Evolutionary conservation across 2,113 vertebrate genomes (phyloP), one percentile per base, ranked within the genome.

Genomic region (Sardina pilchardus): DNA sequence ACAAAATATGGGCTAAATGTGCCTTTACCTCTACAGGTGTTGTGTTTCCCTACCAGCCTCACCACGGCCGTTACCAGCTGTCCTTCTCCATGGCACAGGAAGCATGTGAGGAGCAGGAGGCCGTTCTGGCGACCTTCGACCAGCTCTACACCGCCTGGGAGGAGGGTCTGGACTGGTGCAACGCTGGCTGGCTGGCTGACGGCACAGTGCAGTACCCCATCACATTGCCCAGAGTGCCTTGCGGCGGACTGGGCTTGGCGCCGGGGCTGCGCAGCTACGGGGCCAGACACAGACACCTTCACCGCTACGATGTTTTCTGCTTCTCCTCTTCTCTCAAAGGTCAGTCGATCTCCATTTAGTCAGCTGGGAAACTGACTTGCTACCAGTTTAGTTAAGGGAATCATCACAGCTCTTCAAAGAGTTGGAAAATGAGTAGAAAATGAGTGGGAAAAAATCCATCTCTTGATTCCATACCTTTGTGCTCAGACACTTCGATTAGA

Each of bases 121-220:
- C 97, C 0, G 88, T 93, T 12, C 86, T 98, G 6, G 97, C 97
- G 84, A 97, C 95, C 56, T 97, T 96, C 6, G 90, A 95, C 81
- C 97, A 99, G 94, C 95, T 98, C 48, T 96, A 96, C 90, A 92
- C 93, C 87, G 94, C 96, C 63, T 99, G 97, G 97, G 95, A 94
- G 17, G 95, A 97, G 47, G 97, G 97, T 0, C 88, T 99, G 87
- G 94, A 97, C 90, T 98, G 97, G 96, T 98, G 97, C 90, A 98
- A 96, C 0, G 97, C 96, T 0, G 97, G 97, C 50, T 99, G 97
- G 97, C 90, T 99, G 90, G 94, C 94, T 0, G 97, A 98, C 0
- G 96, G 96, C 59, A 96, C 97, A 0, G 97, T 97, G 86, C 96
- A 96, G 90, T 99, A 97, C 88, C 97, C 97, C 24, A 95, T 98